phyloP scores from a whole-genome alignment of 30 jellyfish, hydroid and myxozoan genomes.

The Cassiopea xamachana region DNA sequence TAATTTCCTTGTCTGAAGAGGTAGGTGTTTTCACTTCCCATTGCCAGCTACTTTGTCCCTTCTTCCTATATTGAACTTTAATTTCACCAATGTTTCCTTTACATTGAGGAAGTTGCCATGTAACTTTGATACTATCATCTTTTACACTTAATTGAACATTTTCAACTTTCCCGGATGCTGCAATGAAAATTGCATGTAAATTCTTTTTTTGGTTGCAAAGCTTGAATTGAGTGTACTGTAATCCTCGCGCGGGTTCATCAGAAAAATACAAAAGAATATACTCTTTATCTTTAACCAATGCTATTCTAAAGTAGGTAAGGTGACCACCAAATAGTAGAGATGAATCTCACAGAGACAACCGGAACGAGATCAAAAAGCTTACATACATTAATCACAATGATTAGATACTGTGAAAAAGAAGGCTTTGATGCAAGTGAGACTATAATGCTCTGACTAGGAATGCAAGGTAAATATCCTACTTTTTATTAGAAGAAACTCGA shows the following conservation, averaged over 20 bases:
- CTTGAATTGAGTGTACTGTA: neutral
- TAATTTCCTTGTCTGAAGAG: neutral
- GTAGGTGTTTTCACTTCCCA: neutral
- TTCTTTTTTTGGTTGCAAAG: neutral
- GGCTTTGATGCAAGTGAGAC: no score
- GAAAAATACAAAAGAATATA: neutral
- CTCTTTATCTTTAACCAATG: neutral
- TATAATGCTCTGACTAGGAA: no score
- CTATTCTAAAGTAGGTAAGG: neutral
- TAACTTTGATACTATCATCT: conserved; percentile 14
- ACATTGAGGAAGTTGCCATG: conserved; percentile 39
- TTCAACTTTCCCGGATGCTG: neutral
- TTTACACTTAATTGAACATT: neutral
- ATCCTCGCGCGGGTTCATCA: neutral
- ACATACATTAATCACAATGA: no score
- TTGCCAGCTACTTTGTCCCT: conserved; percentile 28
- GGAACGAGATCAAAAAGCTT: neutral
- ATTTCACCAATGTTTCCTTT: neutral
- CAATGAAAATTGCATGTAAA: neutral
- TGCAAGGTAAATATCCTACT: no score
- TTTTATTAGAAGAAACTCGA: no score
- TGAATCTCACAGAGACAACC: neutral
- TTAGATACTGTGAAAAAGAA: no score
- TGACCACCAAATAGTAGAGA: neutral
- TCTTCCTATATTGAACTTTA: conserved; percentile 9